A percentile compares a stretch with the other conserved stretches of the same genome.
phyloP scores from a whole-genome alignment of 2,113 vertebrate species.

The Microcebus tavaratra region DNA sequence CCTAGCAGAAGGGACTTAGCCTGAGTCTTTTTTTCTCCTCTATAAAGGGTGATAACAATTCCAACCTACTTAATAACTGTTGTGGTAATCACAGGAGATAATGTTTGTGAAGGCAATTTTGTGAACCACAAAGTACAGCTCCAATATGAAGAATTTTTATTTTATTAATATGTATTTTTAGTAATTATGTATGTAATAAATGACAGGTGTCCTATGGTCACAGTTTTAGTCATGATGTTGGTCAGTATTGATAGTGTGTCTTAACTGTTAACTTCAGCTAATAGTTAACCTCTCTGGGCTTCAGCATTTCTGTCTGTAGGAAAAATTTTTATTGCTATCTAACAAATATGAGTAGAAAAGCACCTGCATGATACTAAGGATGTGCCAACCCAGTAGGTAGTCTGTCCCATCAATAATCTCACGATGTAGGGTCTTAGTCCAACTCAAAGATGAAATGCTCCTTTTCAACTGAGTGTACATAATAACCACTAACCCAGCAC shows the following conservation, averaged over 20 bases:
- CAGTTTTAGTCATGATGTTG: background rate
- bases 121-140: background rate
- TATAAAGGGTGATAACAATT: too few species aligned
- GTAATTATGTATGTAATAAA: background rate
- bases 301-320: background rate
- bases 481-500: background rate
- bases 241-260: background rate
- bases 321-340: background rate
- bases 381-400: background rate
- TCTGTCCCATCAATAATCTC: background rate
- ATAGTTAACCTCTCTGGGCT: background rate
- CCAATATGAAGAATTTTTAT: background rate
- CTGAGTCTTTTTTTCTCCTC: background rate
- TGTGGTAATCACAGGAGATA: background rate
- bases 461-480: fast-evolving
- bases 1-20: background rate
- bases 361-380: background rate
- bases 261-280: background rate
- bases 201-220: background rate
- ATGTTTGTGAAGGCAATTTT: background rate
- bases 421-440: background rate
- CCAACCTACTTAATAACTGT: background rate
- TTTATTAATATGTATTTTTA: background rate
- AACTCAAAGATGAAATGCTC: background rate
- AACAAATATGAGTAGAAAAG: background rate